Conservation (phyloP, 2,888 invertebrate genomes). For the Xanthia togata region DNA sequence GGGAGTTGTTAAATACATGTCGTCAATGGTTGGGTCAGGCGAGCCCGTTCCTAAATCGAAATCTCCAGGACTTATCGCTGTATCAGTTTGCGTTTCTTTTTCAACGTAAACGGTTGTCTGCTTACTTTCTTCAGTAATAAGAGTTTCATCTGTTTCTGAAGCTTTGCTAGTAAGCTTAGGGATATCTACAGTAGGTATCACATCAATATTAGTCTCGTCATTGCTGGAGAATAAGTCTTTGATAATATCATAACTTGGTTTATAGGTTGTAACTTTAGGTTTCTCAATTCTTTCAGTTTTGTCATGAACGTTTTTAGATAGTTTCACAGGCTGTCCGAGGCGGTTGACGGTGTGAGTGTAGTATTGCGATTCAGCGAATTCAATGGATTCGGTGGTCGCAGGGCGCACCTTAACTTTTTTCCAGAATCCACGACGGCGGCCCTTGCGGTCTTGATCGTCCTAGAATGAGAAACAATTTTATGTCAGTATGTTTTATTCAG, state of each 20-base stretch:
- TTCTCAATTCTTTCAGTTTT: slow-evolving; percentile 75
- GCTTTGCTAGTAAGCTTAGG: slow-evolving; percentile 73
- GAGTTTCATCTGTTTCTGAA: slow-evolving; percentile 59
- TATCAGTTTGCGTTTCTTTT: slow-evolving; percentile 72
- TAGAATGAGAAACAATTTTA: slow-evolving; percentile 68
- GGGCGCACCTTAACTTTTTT: slow-evolving; percentile 93
- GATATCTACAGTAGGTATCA: slow-evolving; percentile 77
- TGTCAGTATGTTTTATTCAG: not conserved
- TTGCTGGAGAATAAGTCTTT: slow-evolving; percentile 79
- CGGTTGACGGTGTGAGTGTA: slow-evolving; percentile 91
- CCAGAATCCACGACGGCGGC: slow-evolving; percentile 93
- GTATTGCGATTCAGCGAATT: slow-evolving; percentile 94
- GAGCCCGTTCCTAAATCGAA: slow-evolving; percentile 84
- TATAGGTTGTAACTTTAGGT: slow-evolving; percentile 83
- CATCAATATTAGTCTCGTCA: slow-evolving; percentile 72
- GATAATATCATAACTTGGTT: slow-evolving; percentile 80
- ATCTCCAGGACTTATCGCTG: slow-evolving; percentile 78
- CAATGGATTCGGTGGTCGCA: slow-evolving; percentile 91
- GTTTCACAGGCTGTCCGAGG: slow-evolving; percentile 77
- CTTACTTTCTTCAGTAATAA: slow-evolving; percentile 59
- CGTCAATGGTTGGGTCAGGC: slow-evolving; percentile 82
- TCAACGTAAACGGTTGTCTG: slow-evolving; percentile 65
- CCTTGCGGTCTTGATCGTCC: slow-evolving; percentile 77
- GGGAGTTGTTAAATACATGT: slow-evolving; percentile 76
- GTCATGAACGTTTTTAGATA: slow-evolving; percentile 73